These are phyloP conservation scores for Muscicapa striata DNA, from an alignment of 2,797 vertebrate species.

Conservation along the genomic window DNA sequence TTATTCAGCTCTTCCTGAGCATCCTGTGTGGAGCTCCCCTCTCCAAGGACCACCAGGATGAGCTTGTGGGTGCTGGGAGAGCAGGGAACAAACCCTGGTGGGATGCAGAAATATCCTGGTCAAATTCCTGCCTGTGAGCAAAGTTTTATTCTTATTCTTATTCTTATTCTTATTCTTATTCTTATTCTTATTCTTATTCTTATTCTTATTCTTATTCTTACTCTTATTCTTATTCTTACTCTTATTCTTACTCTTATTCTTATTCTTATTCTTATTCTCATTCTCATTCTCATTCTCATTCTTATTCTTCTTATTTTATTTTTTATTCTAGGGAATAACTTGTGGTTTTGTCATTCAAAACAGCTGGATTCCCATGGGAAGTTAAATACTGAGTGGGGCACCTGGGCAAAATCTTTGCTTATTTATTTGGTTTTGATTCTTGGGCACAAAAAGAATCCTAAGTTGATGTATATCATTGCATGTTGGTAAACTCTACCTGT, in stretches of 20 bases:
- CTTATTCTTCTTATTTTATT: no score
- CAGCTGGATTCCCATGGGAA: neutral
- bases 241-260: no score
- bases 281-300: no score
- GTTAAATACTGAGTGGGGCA: neutral
- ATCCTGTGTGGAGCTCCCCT: fast-evolving
- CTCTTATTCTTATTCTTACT: no score
- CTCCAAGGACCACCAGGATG: neutral
- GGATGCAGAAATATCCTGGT: neutral
- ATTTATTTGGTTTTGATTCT: neutral
- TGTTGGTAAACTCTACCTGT: fast-evolving
- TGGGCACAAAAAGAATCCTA: neutral
- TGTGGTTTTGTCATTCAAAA: neutral
- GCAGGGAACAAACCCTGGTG: neutral
- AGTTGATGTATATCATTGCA: fast-evolving
- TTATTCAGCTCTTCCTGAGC: fast-evolving
- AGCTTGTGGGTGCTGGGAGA: neutral
- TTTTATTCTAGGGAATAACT: neutral
- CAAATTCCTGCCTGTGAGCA: neutral
- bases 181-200: no score
- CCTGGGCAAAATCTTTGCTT: neutral
- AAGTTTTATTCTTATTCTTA: neutral
- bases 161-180: no score
- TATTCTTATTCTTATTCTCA: no score
- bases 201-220: no score